Base-by-base conservation (phyloP, 2,888 invertebrate genomes). In the Drosophila sordidula region DNA sequence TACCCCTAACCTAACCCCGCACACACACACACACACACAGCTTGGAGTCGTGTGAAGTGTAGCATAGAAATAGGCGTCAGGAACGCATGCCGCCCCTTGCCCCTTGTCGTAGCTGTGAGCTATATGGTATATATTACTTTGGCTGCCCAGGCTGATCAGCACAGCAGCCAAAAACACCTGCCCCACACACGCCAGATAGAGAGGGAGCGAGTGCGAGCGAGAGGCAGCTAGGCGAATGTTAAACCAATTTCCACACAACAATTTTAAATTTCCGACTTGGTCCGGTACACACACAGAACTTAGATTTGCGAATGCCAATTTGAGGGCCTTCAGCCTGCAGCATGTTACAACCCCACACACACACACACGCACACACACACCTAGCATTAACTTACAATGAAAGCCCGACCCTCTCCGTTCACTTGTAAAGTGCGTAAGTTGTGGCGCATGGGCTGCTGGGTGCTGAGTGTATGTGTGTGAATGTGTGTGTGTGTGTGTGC, bases 271-370 rank as follows among this genome's bases (percentile, higher is more conserved):
- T 85, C 80, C 81, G 74, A 73, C 68, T 64, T 66, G 51, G 25
- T 38, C 18, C 52, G 38, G 51, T 50, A 59, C 38, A 57, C 63
- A 72, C 58, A 52, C 61, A 56, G 56, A 39, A 63, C 69, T 68
- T 71, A 77, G 81, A 87, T 81, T 84, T 84, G 87, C 84, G 75
- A 81, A 75, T 87, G 84, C 75, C 81, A 85, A 85, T 77, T 76
- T 73, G 68, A 70, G 70, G 55, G 70, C 61, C 68, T 68, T 51
- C 34, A 63, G 61, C 74, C 75, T 63, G 46, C 47, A 50, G 74
- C 75, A 29, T 49, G 39, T 51, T 46, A 62, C 49, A 49, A 50
- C 54, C 70, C 26, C 59, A 26, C 56, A 52, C 61, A 45, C 44
- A 38, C 44, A 32, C 42, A 32, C 41, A 46, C 38, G 26, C 47